Base-by-base conservation (phyloP, 2,888 invertebrate genomes). In the Mactromeris polynyma region DNA sequence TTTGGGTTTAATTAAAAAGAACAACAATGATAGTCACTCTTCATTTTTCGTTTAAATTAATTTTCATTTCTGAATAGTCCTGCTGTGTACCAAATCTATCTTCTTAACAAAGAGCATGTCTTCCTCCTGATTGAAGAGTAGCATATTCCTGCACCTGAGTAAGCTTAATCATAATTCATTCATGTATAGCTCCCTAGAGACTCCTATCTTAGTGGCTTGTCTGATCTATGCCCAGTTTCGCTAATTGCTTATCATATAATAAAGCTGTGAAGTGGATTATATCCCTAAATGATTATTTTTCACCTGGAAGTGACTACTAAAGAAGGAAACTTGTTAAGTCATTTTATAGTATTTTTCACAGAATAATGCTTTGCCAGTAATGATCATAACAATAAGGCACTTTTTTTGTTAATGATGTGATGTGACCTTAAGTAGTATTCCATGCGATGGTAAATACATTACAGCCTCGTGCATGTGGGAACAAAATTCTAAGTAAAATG, bases 61-160 rank as follows among this genome's bases (percentile, higher is more conserved):
- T n/a, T 9, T 64, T 64, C 58, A 64, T 64, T 64, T 64, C 58
- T 64, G 58, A 64, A 64, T 58, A n/a, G 58, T n/a, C 58, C n/a
- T 26, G 26, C 58, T 26, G n/a, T n/a, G 58, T 6, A n/a, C n/a
- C 2, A n/a, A 64, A 64, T n/a, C 26, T 58, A 58, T 58, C 58
- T 58, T 26, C 58, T 58, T 7, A 7, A n/a, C n/a, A n/a, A 58
- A 58, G 58, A 58, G 58, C 58, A 58, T 19, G 6, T 58, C 21
- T 19, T 21, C 21, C 21, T 21, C 58, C 26, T 81, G 42, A 19
- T 33, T 81, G 81, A 81, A 81, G 81, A 81, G 81, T 81, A 36
- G 14, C 33, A 40, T 69, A 69, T 64, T 82, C 69, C 36, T 69
- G 40, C 69, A 69, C 82, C 40, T 64, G 82, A 64, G 58, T 64